Evolutionary conservation across 2,888 invertebrate species (phyloP).

Genomic region (Abscondita cerata): DNA sequence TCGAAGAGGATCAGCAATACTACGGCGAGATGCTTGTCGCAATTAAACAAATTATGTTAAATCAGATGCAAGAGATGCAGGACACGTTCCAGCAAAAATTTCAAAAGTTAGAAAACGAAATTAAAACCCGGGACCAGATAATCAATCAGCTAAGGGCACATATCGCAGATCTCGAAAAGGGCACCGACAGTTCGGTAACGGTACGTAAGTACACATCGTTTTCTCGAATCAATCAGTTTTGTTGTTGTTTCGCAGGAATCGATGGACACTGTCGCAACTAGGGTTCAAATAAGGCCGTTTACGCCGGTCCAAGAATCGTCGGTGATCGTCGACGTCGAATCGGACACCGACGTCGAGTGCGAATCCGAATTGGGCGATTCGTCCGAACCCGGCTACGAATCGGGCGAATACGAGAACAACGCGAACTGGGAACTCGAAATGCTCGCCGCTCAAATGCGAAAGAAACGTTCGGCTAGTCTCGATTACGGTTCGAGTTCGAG

Average conservation of each 20-base stretch:
- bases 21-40: conserved; percentile 79
- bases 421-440: conserved; percentile 58
- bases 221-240: background rate
- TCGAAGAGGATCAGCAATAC: conserved; percentile 78
- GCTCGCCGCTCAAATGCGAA: conserved; percentile 55
- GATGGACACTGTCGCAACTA: conserved; percentile 56
- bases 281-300: conserved; percentile 57
- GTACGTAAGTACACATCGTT: conserved; percentile 39
- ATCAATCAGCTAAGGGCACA: conserved; percentile 78
- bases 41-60: conserved; percentile 82
- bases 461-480: conserved; percentile 54
- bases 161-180: conserved; percentile 70
- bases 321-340: conserved; percentile 52
- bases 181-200: conserved; percentile 54
- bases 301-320: conserved; percentile 34
- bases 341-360: conserved; percentile 52
- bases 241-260: conserved; percentile 50
- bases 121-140: conserved; percentile 80
- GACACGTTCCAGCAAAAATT: conserved; percentile 76
- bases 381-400: conserved; percentile 52
- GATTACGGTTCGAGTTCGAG: conserved; percentile 49
- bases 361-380: conserved; percentile 48
- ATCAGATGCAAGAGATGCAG: conserved; percentile 74
- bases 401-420: conserved; percentile 54
- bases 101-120: conserved; percentile 78